Evolutionary conservation across 2,113 vertebrate species (phyloP).

Genomic region (Ochotona curzoniae): DNA sequence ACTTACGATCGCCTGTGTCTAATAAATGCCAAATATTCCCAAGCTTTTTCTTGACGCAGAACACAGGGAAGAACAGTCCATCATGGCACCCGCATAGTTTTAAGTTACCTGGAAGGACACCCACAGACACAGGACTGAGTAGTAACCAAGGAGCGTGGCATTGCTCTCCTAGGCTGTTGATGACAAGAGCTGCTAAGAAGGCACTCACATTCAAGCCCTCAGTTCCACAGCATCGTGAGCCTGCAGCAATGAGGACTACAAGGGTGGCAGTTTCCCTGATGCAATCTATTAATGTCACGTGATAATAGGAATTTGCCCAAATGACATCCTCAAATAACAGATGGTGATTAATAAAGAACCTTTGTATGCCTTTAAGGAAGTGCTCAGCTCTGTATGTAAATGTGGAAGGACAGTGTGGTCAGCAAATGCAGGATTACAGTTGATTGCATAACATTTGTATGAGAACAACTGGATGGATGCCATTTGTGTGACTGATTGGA

Average conservation of each 20-base stretch:
- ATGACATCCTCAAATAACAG: background rate
- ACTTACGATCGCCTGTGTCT: constrained; percentile 40
- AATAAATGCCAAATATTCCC: constrained; percentile 18
- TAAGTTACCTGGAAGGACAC: background rate
- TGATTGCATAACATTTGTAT: too few species aligned
- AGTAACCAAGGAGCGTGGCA: constrained; percentile 30
- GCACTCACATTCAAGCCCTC: background rate
- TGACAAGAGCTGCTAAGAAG: constrained; percentile 21
- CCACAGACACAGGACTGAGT: background rate
- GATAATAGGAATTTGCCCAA: background rate
- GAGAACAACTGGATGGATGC: too few species aligned
- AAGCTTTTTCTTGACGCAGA: constrained; percentile 47
- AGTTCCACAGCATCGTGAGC: background rate
- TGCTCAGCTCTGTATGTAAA: background rate
- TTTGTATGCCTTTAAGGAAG: background rate
- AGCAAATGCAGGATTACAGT: too few species aligned
- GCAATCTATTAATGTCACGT: background rate
- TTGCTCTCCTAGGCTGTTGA: constrained; percentile 7
- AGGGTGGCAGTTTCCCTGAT: background rate
- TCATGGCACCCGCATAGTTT: background rate
- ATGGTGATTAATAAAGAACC: background rate
- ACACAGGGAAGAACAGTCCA: constrained; percentile 59
- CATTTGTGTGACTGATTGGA: too few species aligned
- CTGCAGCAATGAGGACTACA: background rate
- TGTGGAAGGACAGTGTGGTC: too few species aligned